A percentile compares a stretch with the other conserved stretches of the same genome.
Evolutionary conservation across 1,140 invertebrate genomes (phyloP).

Genomic region (Calephelis virginiensis): DNA sequence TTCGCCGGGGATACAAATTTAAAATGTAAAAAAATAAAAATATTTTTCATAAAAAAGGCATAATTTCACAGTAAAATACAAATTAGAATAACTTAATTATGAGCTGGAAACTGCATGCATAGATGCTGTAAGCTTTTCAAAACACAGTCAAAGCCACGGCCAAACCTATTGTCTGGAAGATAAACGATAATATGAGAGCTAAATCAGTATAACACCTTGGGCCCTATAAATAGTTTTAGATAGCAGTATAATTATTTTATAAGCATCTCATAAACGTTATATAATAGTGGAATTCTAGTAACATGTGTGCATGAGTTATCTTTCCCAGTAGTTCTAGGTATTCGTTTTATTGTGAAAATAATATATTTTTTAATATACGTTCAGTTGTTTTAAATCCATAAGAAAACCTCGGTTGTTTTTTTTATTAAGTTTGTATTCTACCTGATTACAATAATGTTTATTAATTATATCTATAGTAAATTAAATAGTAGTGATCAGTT

Average conservation of each 20-base stretch:
- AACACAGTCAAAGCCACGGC: not conserved
- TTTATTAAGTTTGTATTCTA: too few relatives aligned
- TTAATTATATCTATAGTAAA: too few relatives aligned
- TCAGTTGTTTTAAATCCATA: too few relatives aligned
- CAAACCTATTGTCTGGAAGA: slow-evolving; percentile 10
- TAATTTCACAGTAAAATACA: not conserved
- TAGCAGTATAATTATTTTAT: slow-evolving; percentile 7
- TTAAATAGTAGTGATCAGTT: not conserved
- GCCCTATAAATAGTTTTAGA: slow-evolving; percentile 11
- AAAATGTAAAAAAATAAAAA: too few relatives aligned
- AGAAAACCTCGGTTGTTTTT: too few relatives aligned
- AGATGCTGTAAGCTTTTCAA: not conserved
- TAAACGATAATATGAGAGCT: slow-evolving; percentile 6
- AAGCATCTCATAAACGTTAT: not conserved
- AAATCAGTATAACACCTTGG: slow-evolving; percentile 6
- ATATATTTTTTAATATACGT: too few relatives aligned
- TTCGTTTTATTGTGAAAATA: too few relatives aligned
- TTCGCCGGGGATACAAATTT: too few relatives aligned
- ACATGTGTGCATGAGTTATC: not conserved
- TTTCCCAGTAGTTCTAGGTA: too few relatives aligned
- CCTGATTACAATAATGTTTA: too few relatives aligned
- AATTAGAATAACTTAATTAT: not conserved
- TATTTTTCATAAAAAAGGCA: not conserved
- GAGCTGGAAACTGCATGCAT: not conserved
- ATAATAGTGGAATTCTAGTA: not conserved